Conservation (phyloP, 2,888 invertebrate species). For the Cancer borealis region DNA sequence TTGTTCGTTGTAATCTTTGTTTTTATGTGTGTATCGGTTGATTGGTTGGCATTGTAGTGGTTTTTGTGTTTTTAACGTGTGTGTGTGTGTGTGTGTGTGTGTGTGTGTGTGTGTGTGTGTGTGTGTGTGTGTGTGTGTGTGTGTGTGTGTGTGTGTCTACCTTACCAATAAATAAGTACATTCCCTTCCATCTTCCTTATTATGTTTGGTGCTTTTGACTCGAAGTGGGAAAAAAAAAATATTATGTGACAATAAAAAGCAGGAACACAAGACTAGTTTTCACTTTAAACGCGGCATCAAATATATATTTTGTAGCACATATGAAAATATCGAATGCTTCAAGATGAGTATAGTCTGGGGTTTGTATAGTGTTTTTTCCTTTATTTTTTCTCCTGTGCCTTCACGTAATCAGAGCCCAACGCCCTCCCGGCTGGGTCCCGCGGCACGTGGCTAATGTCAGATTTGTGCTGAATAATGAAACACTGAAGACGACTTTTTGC, state of each 20-base stretch:
- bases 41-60: background rate
- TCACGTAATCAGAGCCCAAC: background rate
- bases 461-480: constrained; percentile 32
- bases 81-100: background rate
- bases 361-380: background rate
- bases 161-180: no score
- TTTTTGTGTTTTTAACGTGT: background rate
- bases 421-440: background rate
- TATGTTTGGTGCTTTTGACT: no score
- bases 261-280: no score
- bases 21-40: background rate
- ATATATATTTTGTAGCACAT: no score
- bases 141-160: no score
- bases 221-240: no score
- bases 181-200: no score
- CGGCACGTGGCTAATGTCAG: background rate
- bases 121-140: background rate
- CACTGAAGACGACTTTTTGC: background rate
- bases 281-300: no score
- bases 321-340: no score
- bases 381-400: background rate
- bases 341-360: no score
- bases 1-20: background rate
- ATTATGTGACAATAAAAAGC: no score
- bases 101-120: constrained; percentile 20